Conservation (phyloP, 1,140 invertebrate species). For the Eupristina koningsbergeri region DNA sequence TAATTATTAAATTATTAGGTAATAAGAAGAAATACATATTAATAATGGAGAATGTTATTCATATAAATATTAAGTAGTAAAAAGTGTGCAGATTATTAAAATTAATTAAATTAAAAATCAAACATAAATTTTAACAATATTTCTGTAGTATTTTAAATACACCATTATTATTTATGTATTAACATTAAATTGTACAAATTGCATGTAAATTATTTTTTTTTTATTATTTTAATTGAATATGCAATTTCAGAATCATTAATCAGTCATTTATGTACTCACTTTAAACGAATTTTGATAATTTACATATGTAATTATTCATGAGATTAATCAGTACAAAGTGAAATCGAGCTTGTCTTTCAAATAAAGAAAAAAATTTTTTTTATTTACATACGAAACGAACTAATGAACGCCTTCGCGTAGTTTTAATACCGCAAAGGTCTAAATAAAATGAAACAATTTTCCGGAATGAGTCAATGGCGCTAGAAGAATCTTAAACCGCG, state of each 20-base stretch:
- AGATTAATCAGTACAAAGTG: not conserved
- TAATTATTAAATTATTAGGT: too few species aligned
- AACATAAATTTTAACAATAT: too few species aligned
- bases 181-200: not conserved
- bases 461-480: not conserved
- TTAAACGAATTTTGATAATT: not conserved
- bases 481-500: slow-evolving; percentile 10
- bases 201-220: not conserved
- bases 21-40: too few species aligned
- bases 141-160: too few species aligned
- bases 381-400: not conserved
- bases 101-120: too few species aligned
- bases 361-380: not conserved
- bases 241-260: not conserved
- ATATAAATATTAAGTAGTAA: too few species aligned
- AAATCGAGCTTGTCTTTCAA: not conserved
- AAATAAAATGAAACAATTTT: not conserved
- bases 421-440: not conserved
- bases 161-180: not conserved
- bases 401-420: not conserved
- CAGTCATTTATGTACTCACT: not conserved
- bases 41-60: too few species aligned
- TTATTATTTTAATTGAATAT: not conserved
- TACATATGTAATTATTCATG: not conserved
- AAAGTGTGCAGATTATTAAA: too few species aligned